Percentiles rank a stretch among this genome's conserved stretches.
phyloP scores from a whole-genome alignment of 2,113 vertebrate genomes.

The Columba livia region DNA sequence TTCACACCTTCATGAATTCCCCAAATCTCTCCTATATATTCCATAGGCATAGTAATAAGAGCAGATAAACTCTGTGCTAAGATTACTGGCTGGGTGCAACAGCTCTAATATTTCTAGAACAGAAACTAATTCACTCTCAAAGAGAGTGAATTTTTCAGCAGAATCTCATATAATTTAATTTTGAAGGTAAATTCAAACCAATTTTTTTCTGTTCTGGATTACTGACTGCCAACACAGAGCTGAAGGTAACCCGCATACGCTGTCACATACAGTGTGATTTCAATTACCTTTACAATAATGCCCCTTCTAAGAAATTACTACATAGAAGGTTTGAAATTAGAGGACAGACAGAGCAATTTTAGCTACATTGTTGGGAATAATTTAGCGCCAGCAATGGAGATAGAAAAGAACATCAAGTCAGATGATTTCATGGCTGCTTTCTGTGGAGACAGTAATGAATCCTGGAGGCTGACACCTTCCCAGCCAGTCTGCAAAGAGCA shows the following conservation, averaged over 20 bases:
- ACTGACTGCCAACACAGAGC: not conserved
- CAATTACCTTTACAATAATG: not conserved
- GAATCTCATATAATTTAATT: not conserved
- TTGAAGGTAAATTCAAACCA: not conserved
- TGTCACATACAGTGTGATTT: not conserved
- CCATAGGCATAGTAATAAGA: not conserved
- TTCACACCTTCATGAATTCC: not conserved
- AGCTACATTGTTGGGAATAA: not conserved
- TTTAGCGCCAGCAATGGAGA: not conserved
- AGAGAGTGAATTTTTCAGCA: not conserved
- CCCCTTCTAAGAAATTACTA: not conserved
- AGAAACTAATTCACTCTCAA: not conserved
- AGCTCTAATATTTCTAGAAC: not conserved
- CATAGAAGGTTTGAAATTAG: not conserved
- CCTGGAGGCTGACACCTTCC: not conserved
- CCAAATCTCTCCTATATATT: not conserved
- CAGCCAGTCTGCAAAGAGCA: not conserved
- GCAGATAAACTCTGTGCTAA: not conserved
- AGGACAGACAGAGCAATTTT: not conserved
- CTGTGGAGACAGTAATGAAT: not conserved
- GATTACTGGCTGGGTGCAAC: not conserved
- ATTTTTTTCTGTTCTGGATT: not conserved
- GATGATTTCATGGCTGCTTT: not conserved
- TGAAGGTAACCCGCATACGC: not conserved
- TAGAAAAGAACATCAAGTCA: not conserved